Evolutionary conservation across 2,888 invertebrate species (phyloP).

Genomic region (Noctua fimbriata): DNA sequence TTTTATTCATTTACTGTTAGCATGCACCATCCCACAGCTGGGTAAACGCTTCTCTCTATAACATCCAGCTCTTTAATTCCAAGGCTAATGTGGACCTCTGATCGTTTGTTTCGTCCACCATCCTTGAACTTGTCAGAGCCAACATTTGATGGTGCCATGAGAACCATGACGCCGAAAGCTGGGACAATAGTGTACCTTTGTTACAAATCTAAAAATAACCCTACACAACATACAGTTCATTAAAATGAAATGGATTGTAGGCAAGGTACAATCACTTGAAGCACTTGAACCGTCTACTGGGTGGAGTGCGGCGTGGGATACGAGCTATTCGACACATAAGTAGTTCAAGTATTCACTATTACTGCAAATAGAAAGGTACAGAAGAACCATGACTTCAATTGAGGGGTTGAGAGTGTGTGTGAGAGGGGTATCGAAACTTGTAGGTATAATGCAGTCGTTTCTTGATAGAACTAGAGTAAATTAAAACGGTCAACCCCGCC

Average conservation of each 20-base stretch:
- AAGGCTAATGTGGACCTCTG: neutral
- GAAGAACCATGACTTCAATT: slow-evolving; percentile 22
- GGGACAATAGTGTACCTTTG: slow-evolving; percentile 18
- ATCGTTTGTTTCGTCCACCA: neutral
- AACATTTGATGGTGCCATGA: neutral
- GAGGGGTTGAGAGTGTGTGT: neutral
- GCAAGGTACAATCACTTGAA: slow-evolving; percentile 64
- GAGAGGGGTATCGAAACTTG: no score
- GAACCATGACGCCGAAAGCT: neutral
- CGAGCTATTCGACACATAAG: slow-evolving; percentile 68
- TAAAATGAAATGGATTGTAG: slow-evolving; percentile 62
- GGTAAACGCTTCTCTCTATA: neutral
- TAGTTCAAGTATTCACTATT: slow-evolving; percentile 59
- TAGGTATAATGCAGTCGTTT: neutral
- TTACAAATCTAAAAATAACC: slow-evolving; percentile 41
- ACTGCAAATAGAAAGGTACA: slow-evolving; percentile 21
- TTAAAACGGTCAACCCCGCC: neutral
- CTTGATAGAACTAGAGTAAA: neutral
- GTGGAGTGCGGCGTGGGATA: slow-evolving; percentile 67
- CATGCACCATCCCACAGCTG: neutral
- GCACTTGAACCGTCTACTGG: slow-evolving; percentile 61
- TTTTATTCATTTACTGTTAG: neutral
- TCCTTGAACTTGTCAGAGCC: neutral
- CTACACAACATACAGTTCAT: slow-evolving; percentile 39
- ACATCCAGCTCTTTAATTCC: neutral